Evolutionary conservation across 2,797 vertebrate genomes (phyloP), one percentile per base, ranked within the genome.

Genomic region (Florisuga fusca): DNA sequence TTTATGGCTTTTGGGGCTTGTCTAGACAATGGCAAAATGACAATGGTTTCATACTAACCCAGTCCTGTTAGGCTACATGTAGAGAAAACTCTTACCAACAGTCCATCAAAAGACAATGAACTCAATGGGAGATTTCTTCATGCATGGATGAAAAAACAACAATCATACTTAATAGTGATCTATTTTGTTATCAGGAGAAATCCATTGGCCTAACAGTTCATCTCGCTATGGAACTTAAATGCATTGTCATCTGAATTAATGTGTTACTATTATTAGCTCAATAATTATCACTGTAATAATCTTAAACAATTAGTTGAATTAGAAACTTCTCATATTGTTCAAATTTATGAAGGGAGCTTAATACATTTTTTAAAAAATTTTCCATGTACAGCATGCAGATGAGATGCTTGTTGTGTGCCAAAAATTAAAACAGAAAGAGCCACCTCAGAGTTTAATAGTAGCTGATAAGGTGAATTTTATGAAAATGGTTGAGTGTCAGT

Each of bases 181-280:
- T 67, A 72, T 82, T 94, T 94, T 93, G 76, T 86, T 90, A 94
- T 71, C 76, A 88, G 54, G 87, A 84, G 79, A 93, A 96, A 96
- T 90, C 74, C 69, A 73, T 57, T 86, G 59, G 82, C 75, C 79
- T 94, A 84, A 41, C 66, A 46, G 59, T 96, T 95, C 94, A 89
- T 94, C 91, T 92, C 95, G 79, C 75, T 77, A 86, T 63, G 94
- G 84, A 93, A 81, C 69, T 94, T 91, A 46, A 46, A 94, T 58
- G 36, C 84, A 88, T 86, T 90, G 87, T 81, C 76, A 92, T 50
- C 33, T 93, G 53, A 93, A 96, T 88, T 93, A 89, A 93, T 67
- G 68, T 48, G 58, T 34, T 84, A 62, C 31, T 84, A 81, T 85
- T 78, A 93, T 86, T 69, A 86, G 54, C 12, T 4, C 51, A 84